Conservation (phyloP, 2,797 vertebrate species). For the Semaprochilodus insignis region DNA sequence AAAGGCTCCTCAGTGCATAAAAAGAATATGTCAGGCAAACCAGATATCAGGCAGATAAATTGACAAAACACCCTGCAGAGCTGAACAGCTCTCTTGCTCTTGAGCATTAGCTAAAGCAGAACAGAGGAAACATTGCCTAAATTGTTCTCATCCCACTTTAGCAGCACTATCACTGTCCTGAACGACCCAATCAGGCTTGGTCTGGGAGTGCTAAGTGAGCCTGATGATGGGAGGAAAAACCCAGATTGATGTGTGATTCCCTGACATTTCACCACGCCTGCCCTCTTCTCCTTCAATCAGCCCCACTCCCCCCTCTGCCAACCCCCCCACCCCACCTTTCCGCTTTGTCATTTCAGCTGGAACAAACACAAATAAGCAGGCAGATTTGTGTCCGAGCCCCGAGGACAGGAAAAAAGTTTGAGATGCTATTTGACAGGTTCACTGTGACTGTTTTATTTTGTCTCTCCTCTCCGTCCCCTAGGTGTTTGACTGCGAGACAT, state of each 20-base stretch:
- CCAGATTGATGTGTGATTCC: constrained; percentile 75
- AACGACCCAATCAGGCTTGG: constrained; percentile 78
- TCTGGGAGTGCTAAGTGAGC: constrained; percentile 77
- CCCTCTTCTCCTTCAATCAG: constrained; percentile 81
- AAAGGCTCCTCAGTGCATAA: neutral
- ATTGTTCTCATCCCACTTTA: constrained; percentile 63
- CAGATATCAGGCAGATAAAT: neutral
- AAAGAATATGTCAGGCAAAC: neutral
- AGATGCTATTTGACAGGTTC: constrained; percentile 99
- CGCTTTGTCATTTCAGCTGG: constrained; percentile 92
- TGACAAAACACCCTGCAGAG: neutral
- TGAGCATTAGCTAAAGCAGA: constrained; percentile 37
- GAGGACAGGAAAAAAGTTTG: constrained; percentile 93
- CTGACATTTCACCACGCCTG: constrained; percentile 76
- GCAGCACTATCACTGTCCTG: constrained; percentile 69
- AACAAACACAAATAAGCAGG: constrained; percentile 85
- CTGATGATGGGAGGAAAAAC: constrained; percentile 78
- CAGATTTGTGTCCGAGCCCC: constrained; percentile 87
- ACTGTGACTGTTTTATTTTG: constrained; percentile 92
- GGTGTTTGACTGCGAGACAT: constrained; percentile 99
- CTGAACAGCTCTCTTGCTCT: neutral
- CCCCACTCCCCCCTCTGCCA: constrained; percentile 36
- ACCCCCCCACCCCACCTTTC: constrained; percentile 64
- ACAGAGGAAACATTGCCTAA: constrained; percentile 48
- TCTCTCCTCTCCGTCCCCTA: constrained; percentile 93